phyloP scores from a whole-genome alignment of 2,888 invertebrate species.

The Brenthis hecate region DNA sequence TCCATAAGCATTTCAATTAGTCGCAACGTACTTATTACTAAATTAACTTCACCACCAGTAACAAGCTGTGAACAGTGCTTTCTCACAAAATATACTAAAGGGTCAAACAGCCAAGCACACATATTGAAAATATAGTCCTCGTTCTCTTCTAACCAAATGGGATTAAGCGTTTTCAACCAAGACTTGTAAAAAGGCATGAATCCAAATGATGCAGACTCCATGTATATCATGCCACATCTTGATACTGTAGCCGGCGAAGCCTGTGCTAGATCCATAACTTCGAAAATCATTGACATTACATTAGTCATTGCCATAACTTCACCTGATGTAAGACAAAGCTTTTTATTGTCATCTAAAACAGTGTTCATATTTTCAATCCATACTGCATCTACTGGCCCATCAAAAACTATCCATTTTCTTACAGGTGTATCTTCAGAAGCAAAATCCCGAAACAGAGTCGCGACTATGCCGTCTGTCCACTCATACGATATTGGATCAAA shows the following conservation, averaged over 20 bases:
- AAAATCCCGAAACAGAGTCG: conserved; percentile 89
- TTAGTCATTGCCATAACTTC: conserved; percentile 92
- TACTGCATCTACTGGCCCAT: conserved; percentile 94
- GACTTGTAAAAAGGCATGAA: conserved; percentile 91
- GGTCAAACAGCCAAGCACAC: conserved; percentile 91
- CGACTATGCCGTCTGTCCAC: conserved; percentile 94
- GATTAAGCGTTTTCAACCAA: conserved; percentile 87
- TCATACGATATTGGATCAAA: conserved; percentile 96
- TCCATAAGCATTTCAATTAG: conserved; percentile 90
- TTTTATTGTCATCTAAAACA: conserved; percentile 93
- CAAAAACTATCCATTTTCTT: conserved; percentile 96
- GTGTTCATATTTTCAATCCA: conserved; percentile 97
- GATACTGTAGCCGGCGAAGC: conserved; percentile 94
- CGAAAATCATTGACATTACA: conserved; percentile 93
- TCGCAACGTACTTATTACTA: conserved; percentile 86
- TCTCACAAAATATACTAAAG: conserved; percentile 86
- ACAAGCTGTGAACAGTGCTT: conserved; percentile 86
- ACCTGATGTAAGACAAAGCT: conserved; percentile 92
- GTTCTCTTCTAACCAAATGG: conserved; percentile 84
- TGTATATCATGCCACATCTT: conserved; percentile 94
- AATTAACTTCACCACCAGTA: conserved; percentile 87
- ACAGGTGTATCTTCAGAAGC: conserved; percentile 88
- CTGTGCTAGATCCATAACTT: conserved; percentile 92
- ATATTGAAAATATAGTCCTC: conserved; percentile 83
- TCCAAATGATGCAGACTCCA: conserved; percentile 92